A percentile compares a stretch with the other conserved stretches of the same genome.
phyloP scores from a whole-genome alignment of 2,113 vertebrate species.

The Hirundichthys speculiger region DNA sequence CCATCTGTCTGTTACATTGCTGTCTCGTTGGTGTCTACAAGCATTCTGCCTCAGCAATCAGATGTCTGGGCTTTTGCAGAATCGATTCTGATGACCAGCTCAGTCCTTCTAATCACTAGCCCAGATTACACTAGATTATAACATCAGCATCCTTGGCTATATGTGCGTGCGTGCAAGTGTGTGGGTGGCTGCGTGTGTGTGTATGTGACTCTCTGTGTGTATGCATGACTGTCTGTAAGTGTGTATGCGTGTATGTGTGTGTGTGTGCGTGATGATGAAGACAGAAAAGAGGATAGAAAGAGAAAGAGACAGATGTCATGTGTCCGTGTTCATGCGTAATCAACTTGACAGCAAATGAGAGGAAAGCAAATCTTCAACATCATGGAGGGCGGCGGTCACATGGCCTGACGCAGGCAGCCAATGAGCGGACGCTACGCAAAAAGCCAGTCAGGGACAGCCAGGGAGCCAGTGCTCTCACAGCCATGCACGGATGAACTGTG shows the following conservation, averaged over 20 bases:
- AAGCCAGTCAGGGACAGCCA: slow-evolving; percentile 34
- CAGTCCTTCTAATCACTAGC: slow-evolving; percentile 63
- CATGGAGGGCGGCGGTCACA: slow-evolving; percentile 71
- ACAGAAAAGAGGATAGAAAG: slow-evolving; percentile 31
- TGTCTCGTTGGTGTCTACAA: slow-evolving; percentile 7
- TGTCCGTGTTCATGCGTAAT: slow-evolving; percentile 59
- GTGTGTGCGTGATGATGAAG: slow-evolving; percentile 18
- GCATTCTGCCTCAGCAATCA: slow-evolving; percentile 28
- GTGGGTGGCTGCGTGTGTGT: slow-evolving; percentile 13
- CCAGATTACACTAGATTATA: slow-evolving; percentile 71
- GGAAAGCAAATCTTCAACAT: slow-evolving; percentile 58
- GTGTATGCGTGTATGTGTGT: slow-evolving; percentile 11
- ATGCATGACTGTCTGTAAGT: too few relatives aligned
- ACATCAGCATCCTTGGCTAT: slow-evolving; percentile 44
- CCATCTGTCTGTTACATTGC: background rate
- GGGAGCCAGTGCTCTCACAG: slow-evolving; percentile 24
- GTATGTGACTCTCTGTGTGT: background rate
- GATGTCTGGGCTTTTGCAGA: slow-evolving; percentile 50
- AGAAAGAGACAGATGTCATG: slow-evolving; percentile 48
- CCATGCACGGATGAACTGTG: slow-evolving; percentile 38
- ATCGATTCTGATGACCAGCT: slow-evolving; percentile 58
- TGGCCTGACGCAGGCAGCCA: slow-evolving; percentile 49
- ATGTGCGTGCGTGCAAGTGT: slow-evolving; percentile 27
- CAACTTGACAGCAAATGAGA: slow-evolving; percentile 51
- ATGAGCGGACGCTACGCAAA: slow-evolving; percentile 50